These are phyloP conservation scores for Acanthosepion lycidas DNA, from an alignment of 2,888 invertebrate genomes.

Conservation along the genomic window DNA sequence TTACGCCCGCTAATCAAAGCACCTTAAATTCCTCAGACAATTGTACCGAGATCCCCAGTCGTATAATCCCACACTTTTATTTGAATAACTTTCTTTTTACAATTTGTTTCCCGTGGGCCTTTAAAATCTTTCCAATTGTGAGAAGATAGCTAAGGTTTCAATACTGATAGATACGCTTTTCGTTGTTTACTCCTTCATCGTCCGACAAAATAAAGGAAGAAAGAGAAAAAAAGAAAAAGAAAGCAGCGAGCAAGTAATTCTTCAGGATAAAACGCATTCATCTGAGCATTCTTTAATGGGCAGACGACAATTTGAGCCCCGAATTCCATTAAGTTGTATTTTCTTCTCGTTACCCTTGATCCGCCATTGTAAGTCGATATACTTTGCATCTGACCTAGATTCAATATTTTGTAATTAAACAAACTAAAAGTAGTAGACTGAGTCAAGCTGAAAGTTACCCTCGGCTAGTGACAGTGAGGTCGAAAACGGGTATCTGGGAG, in stretches of 20 bases:
- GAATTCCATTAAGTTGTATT: background rate
- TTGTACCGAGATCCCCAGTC: no score
- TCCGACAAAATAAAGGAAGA: no score
- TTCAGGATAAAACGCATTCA: background rate
- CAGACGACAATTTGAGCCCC: background rate
- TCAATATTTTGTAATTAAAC: slow-evolving; percentile 21
- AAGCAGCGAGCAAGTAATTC: background rate
- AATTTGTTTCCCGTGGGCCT: no score
- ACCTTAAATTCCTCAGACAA: no score
- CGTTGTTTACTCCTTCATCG: no score
- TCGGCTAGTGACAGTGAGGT: background rate
- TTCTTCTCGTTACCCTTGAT: background rate
- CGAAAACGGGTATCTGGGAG: background rate
- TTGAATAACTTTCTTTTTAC: no score
- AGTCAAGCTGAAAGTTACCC: background rate
- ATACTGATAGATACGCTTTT: no score
- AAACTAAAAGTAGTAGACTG: background rate
- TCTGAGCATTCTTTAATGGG: background rate
- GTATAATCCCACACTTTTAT: no score
- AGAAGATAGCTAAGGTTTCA: no score
- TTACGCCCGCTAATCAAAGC: no score
- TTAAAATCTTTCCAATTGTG: no score
- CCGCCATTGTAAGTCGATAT: background rate
- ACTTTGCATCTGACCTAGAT: slow-evolving; percentile 13
- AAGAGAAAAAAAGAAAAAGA: no score